Evolutionary conservation across 2,113 vertebrate species (phyloP).

Genomic region (Oenanthe melanoleuca): DNA sequence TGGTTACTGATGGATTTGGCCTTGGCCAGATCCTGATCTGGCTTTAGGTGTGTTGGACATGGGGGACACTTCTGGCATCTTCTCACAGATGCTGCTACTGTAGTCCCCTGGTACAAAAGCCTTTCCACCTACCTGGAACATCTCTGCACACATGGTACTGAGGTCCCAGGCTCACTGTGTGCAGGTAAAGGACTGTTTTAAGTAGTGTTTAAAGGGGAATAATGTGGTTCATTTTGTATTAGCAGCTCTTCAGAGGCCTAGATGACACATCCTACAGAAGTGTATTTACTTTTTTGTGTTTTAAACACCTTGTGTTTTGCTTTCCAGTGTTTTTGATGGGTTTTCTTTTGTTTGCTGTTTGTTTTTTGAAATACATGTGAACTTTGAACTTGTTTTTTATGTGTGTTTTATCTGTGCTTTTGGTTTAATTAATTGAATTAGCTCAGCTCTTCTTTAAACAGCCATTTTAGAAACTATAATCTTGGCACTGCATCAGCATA

Average conservation of each 20-base stretch:
- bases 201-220: neutral
- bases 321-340: neutral
- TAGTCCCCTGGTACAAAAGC: neutral
- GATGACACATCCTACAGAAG: neutral
- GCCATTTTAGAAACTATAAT: neutral
- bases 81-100: neutral
- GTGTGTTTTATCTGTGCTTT: neutral
- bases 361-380: neutral
- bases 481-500: neutral
- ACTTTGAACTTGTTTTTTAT: neutral
- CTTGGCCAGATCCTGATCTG: neutral
- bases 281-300: neutral
- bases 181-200: neutral
- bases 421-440: neutral
- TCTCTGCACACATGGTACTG: neutral
- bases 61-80: neutral
- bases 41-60: fast-evolving
- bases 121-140: fast-evolving
- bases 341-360: neutral
- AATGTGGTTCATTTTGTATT: neutral
- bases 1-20: neutral
- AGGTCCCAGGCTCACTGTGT: neutral
- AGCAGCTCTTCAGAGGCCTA: neutral
- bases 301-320: neutral
- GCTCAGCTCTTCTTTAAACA: neutral